Conservation (phyloP, 1,140 invertebrate species). For the Drosophila rhopaloa region DNA sequence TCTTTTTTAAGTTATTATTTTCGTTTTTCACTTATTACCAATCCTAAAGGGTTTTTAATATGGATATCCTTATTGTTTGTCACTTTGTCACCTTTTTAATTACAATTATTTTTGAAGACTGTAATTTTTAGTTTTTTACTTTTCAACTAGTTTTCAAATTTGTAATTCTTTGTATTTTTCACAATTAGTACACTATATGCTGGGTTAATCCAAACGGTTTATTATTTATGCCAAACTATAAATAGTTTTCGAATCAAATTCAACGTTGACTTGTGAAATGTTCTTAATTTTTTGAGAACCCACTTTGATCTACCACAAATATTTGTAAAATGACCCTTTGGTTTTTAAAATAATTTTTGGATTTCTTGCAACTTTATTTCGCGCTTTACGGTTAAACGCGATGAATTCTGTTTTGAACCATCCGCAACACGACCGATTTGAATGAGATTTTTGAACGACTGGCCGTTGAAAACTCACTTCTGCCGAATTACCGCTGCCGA, state of each 20-base stretch:
- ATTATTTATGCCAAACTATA: background rate
- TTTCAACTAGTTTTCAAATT: too few relatives aligned
- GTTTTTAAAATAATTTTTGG: background rate
- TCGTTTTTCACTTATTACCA: too few relatives aligned
- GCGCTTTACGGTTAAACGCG: conserved; percentile 3
- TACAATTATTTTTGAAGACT: too few relatives aligned
- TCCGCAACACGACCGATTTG: conserved; percentile 10
- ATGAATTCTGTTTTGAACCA: background rate
- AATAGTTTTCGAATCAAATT: background rate
- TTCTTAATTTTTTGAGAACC: background rate
- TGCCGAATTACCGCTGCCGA: background rate
- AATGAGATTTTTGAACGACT: background rate
- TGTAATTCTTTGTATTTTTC: background rate
- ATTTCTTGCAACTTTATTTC: background rate
- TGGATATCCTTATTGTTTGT: too few relatives aligned
- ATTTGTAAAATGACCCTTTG: background rate
- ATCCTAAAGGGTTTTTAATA: too few relatives aligned
- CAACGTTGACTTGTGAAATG: background rate
- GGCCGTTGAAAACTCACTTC: background rate
- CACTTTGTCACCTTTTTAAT: too few relatives aligned
- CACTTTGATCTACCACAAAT: background rate
- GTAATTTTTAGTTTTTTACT: too few relatives aligned
- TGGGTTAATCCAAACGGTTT: too few relatives aligned
- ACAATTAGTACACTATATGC: background rate
- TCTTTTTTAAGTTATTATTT: too few relatives aligned